Percentiles rank a stretch among this genome's conserved stretches.
These are phyloP conservation scores for Neopipo cinnamomea DNA, from an alignment of 2,113 vertebrate genomes.

Conservation along the genomic window DNA sequence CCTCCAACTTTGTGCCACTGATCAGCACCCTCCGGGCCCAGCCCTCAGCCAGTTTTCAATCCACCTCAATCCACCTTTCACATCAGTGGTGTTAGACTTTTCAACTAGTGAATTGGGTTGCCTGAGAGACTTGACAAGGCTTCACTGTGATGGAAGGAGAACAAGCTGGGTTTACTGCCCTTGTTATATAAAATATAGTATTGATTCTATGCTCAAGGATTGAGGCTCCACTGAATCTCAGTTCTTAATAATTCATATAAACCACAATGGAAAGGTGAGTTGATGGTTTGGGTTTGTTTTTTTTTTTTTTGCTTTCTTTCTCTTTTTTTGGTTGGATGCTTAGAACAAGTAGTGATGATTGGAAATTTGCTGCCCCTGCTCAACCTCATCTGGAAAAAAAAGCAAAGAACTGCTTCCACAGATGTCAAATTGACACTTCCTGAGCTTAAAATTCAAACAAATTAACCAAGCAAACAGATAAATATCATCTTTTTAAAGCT, in stretches of 20 bases:
- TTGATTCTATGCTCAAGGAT: constrained; percentile 40
- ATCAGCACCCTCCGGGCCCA: not conserved
- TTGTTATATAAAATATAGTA: constrained; percentile 58
- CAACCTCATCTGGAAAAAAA: not conserved
- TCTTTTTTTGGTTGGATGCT: constrained; percentile 18
- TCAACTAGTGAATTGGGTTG: not conserved
- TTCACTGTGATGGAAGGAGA: constrained; percentile 24
- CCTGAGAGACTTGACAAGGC: not conserved
- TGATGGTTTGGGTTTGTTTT: not conserved
- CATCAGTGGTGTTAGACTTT: not conserved
- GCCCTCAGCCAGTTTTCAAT: not conserved
- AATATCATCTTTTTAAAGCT: constrained; percentile 43
- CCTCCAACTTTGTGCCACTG: not conserved
- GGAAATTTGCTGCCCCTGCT: constrained; percentile 24
- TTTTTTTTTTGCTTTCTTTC: not conserved
- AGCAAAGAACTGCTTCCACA: not conserved
- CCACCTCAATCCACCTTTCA: not conserved
- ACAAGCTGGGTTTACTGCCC: constrained; percentile 4
- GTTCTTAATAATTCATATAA: constrained; percentile 66
- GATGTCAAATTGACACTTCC: not conserved
- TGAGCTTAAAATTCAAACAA: constrained; percentile 32
- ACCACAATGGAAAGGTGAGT: constrained; percentile 45
- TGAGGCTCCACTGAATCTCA: constrained; percentile 40
- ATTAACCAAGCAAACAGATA: constrained; percentile 55
- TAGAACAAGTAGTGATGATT: constrained; percentile 1